A percentile compares a stretch with the other conserved stretches of the same genome.
phyloP scores from a whole-genome alignment of 2,797 vertebrate genomes.

The Rhinophrynus dorsalis region DNA sequence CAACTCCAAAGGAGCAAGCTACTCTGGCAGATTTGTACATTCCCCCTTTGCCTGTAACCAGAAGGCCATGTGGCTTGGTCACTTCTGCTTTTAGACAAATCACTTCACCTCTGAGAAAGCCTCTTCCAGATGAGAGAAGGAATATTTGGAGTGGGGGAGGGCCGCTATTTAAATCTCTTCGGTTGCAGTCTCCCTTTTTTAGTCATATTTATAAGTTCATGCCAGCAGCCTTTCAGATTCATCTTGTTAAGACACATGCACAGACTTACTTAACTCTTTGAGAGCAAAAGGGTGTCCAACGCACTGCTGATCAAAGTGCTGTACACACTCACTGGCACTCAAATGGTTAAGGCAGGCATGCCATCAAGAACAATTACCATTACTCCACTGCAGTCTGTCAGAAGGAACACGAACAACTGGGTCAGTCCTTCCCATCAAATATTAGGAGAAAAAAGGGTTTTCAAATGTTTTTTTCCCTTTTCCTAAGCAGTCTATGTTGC shows the following conservation, averaged over 20 bases:
- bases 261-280: slow-evolving; percentile 24
- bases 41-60: too few species aligned
- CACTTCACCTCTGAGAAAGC: neutral
- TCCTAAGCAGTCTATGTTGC: slow-evolving; percentile 61
- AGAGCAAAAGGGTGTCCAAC: too few species aligned
- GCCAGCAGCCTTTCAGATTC: slow-evolving; percentile 31
- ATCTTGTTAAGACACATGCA: neutral
- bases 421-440: slow-evolving; percentile 19
- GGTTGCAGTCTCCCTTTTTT: slow-evolving; percentile 43
- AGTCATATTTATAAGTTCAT: slow-evolving; percentile 48
- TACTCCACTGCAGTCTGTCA: slow-evolving; percentile 34
- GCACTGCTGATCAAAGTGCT: too few species aligned
- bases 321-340: too few species aligned
- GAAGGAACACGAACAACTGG: neutral
- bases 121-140: neutral
- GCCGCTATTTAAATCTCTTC: neutral
- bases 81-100: neutral
- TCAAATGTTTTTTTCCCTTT: slow-evolving; percentile 44
- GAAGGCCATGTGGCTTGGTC: neutral
- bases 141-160: neutral
- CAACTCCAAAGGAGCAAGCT: too few species aligned
- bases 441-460: slow-evolving; percentile 42
- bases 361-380: slow-evolving; percentile 27
- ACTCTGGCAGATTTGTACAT: too few species aligned
- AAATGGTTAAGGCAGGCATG: too few species aligned